Percentiles rank a stretch among this genome's conserved stretches.
Conservation (phyloP, 2,797 vertebrate species). For the Onychomys arenicola region DNA sequence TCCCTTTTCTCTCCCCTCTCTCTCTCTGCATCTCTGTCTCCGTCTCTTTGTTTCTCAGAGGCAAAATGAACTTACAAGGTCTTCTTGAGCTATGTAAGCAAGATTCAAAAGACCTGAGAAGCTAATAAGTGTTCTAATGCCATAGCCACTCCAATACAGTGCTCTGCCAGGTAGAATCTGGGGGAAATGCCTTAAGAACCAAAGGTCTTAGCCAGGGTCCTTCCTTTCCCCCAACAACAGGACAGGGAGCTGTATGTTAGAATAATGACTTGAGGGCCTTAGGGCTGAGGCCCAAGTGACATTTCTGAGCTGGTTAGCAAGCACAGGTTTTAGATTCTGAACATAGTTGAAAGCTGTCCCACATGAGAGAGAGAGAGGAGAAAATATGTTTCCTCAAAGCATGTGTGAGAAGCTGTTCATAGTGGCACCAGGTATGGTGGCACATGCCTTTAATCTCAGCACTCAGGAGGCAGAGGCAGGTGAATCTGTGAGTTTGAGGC, state of each 20-base stretch:
- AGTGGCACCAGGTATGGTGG: not conserved
- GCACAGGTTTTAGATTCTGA: conserved; percentile 6
- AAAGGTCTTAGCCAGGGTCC: not conserved
- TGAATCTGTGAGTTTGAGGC: not conserved
- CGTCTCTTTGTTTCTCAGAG: not conserved
- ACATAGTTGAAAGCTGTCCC: not conserved
- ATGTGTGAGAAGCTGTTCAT: not conserved
- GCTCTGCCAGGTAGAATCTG: not conserved
- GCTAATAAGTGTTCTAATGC: not conserved
- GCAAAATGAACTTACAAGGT: not conserved
- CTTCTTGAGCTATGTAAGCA: conserved; percentile 38
- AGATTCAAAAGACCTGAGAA: not conserved
- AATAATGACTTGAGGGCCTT: not conserved
- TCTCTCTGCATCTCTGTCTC: not conserved
- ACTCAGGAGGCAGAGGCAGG: not conserved
- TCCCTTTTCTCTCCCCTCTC: not conserved
- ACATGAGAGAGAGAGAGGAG: not conserved
- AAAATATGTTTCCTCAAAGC: not conserved
- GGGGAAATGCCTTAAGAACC: not conserved
- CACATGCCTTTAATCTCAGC: not conserved
- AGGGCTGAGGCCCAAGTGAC: not conserved
- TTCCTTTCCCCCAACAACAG: not conserved
- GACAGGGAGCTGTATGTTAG: not conserved
- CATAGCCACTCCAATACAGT: not conserved
- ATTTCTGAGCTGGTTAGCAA: conserved; percentile 9